Evolutionary conservation across 2,113 vertebrate genomes (phyloP).

Genomic region (Pseudonaja textilis): DNA sequence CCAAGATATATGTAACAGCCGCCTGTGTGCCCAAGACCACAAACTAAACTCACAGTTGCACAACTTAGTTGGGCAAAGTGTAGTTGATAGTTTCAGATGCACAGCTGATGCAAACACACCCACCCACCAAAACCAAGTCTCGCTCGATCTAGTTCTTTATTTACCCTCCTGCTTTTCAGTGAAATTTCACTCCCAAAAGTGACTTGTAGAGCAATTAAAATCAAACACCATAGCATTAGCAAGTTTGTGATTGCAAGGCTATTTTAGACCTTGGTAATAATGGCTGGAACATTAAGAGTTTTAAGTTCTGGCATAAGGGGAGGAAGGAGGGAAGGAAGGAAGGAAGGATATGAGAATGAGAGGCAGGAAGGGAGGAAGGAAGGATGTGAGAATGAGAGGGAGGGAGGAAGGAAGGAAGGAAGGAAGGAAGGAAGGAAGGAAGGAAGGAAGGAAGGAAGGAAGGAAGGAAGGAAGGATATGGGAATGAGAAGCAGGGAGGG

Average conservation of each 20-base stretch:
- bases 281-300: not conserved
- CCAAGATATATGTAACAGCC: too few relatives aligned
- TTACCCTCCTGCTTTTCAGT: not conserved
- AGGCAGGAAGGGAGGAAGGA: too few relatives aligned
- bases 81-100: not conserved
- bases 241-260: not conserved
- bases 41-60: not conserved
- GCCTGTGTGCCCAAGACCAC: too few relatives aligned
- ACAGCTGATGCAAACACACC: not conserved
- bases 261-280: not conserved
- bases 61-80: not conserved
- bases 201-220: not conserved
- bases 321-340: too few relatives aligned
- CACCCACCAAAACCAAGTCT: not conserved
- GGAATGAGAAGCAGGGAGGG: not conserved
- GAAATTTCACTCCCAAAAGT: not conserved
- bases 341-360: too few relatives aligned
- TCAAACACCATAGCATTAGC: not conserved
- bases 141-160: not conserved
- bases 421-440: too few relatives aligned
- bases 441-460: too few relatives aligned
- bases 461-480: too few relatives aligned
- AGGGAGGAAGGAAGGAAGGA: too few relatives aligned
- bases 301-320: not conserved
- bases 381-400: accelerated